These are phyloP conservation scores for Flexamia atlantica DNA, from an alignment of 2,888 invertebrate genomes.

Conservation along the genomic window DNA sequence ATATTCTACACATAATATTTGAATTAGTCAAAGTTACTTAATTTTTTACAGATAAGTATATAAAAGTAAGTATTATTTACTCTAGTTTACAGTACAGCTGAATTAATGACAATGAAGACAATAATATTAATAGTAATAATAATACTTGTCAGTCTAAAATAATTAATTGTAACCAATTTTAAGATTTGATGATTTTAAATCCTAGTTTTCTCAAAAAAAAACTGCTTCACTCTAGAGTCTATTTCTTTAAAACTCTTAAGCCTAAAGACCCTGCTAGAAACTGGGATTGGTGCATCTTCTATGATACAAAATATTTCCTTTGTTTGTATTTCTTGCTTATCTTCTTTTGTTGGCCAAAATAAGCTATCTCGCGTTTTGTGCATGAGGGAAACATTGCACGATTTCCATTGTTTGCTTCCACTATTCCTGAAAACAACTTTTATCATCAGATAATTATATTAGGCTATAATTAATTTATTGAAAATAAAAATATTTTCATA, in stretches of 20 bases:
- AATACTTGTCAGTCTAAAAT: slow-evolving; percentile 17
- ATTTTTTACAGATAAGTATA: slow-evolving; percentile 13
- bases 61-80: slow-evolving; percentile 26
- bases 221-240: too few species aligned
- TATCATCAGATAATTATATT: slow-evolving; percentile 27
- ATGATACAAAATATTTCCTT: too few species aligned
- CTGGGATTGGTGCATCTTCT: too few species aligned
- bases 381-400: slow-evolving; percentile 22
- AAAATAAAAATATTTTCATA: too few species aligned
- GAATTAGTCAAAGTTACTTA: slow-evolving; percentile 21
- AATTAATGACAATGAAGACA: slow-evolving; percentile 27
- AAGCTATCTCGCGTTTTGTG: too few species aligned
- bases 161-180: slow-evolving; percentile 22
- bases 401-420: slow-evolving; percentile 24
- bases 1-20: slow-evolving; percentile 36
- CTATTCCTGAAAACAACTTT: slow-evolving; percentile 18
- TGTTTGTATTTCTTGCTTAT: too few species aligned
- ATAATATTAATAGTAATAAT: slow-evolving; percentile 10
- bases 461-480: too few species aligned
- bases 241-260: too few species aligned
- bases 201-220: slow-evolving; percentile 19
- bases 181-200: slow-evolving; percentile 20
- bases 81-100: slow-evolving; percentile 2
- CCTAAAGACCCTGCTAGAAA: too few species aligned
- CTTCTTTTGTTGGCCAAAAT: too few species aligned